Conservation (phyloP, 2,113 vertebrate genomes). For the Strix aluco region DNA sequence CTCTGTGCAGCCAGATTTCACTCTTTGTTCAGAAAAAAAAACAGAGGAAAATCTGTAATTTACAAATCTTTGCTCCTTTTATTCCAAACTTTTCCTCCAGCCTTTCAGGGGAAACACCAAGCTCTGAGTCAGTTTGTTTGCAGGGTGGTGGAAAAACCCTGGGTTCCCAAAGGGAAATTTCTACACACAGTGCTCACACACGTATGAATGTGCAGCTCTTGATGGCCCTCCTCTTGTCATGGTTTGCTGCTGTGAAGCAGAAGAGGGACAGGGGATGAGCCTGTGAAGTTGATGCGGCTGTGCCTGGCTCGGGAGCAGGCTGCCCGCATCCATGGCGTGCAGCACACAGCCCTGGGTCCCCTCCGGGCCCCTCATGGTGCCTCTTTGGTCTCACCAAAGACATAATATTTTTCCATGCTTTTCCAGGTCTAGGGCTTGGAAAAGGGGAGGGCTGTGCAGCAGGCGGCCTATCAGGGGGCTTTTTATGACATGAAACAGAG, state of each 20-base stretch:
- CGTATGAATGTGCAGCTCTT: background rate
- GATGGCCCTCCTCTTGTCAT: background rate
- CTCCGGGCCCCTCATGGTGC: background rate
- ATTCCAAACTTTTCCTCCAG: background rate
- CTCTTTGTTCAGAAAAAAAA: background rate
- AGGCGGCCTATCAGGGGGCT: rapidly evolving
- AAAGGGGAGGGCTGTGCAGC: background rate
- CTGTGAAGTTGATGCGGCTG: background rate
- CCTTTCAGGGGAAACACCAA: background rate
- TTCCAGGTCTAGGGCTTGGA: background rate
- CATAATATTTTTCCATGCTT: background rate
- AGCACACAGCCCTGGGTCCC: background rate
- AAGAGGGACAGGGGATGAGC: background rate
- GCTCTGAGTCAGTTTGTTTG: background rate
- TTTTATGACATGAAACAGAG: background rate
- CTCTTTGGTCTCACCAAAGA: background rate
- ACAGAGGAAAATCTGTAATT: background rate
- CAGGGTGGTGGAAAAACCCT: background rate
- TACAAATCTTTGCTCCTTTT: background rate
- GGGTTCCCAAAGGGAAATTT: background rate
- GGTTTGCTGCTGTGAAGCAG: background rate
- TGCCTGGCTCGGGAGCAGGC: background rate
- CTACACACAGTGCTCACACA: background rate
- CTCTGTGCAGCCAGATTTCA: background rate
- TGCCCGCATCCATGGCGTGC: background rate